These are phyloP conservation scores for Apodemus sylvaticus DNA, from an alignment of 2,113 vertebrate genomes.

Conservation along the genomic window DNA sequence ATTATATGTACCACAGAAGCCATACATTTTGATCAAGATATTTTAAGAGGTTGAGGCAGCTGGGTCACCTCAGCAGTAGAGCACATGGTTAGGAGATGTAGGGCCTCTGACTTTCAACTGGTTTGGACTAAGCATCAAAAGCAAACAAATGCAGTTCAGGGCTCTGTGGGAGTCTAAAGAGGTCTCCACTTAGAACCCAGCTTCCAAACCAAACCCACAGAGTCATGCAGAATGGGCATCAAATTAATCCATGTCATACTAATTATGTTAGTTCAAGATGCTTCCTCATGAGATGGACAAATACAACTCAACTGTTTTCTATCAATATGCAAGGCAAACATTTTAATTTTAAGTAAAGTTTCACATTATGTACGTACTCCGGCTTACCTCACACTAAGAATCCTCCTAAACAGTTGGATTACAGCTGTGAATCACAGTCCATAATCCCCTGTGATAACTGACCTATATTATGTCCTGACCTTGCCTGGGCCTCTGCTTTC, in stretches of 20 bases:
- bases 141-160: neutral
- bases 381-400: neutral
- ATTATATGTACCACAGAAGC: neutral
- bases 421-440: neutral
- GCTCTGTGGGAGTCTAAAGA: neutral
- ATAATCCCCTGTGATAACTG: neutral
- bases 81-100: neutral
- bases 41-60: neutral
- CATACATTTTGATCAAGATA: neutral
- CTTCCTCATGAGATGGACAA: neutral
- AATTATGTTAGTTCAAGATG: slow-evolving; percentile 49
- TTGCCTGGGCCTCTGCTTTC: slow-evolving; percentile 13
- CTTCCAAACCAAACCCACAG: slow-evolving; percentile 45
- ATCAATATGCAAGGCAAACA: neutral
- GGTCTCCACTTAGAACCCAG: slow-evolving; percentile 2
- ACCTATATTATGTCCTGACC: neutral
- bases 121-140: neutral
- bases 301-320: neutral
- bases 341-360: neutral
- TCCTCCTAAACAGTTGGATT: neutral
- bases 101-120: neutral
- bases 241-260: neutral
- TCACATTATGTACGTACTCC: neutral
- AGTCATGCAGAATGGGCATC: neutral
- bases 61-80: neutral